Evolutionary conservation across 1,140 invertebrate species (phyloP), one percentile per base, ranked within the genome.

Genomic region (Cotesia vestalis): DNA sequence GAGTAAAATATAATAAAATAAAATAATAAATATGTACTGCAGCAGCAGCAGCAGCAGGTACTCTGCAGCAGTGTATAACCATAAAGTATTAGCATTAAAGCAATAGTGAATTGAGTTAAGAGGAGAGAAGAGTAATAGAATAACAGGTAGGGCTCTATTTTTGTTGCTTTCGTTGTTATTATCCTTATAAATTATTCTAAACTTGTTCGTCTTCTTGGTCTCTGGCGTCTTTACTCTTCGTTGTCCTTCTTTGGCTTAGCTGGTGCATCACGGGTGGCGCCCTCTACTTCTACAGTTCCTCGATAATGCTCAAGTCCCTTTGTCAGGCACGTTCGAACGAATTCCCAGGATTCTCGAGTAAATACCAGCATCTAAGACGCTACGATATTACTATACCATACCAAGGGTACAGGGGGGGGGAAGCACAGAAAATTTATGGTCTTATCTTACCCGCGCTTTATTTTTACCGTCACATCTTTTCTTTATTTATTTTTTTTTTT

Each of bases 291-390:
- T 55, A 3, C 53, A 20, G 14, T 17, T 59, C 20, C 17, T 55
- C 59, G 53, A 73, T 73, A 73, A 73, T 73, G 57, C 66, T 73
- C 63, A 51, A 71, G 68, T 74, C 63, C 55, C 73, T 74, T 74
- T 74, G 73, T 74, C 73, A 71, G 36, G 69, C 70, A 72, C 70
- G 70, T 66, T 72, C 57, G 63, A 55, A 71, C 63, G 73, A 74
- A 74, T 74, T 74, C 69, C 27, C 20, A 20, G 52, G 63, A 74
- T 74, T 71, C 73, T 57, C 68, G 17, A 61, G 69, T 66, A 72
- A 72, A 72, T 72, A 59, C 70, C 70, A 57, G n/a, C 59, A 35
- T 8, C 8, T 51, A 62, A 63, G 59, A 53, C 59, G 8, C 12
- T 38, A 27, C 17, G 38, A 71, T 66, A 64, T 64, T 66, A 34